Base-by-base conservation (phyloP, 2,888 invertebrate species). In the Limulus polyphemus region DNA sequence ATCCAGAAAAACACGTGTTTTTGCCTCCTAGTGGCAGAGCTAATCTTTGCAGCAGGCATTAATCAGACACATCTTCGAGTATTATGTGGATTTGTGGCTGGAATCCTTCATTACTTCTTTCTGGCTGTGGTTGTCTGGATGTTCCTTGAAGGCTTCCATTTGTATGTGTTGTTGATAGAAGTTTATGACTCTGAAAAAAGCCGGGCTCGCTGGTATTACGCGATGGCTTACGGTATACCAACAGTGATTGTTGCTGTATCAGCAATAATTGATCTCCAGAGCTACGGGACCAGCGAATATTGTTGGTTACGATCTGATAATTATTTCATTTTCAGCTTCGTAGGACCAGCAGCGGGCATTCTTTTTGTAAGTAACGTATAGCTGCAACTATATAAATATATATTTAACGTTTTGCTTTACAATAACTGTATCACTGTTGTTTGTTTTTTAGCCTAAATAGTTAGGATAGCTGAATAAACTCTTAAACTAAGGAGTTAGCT, bases 1-100 rank as follows among this genome's bases (percentile, higher is more conserved):
- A 97, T 98, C 75, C 95, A 97, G 81, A 92, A 92, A 80, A 94
- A 97, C 79, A 82, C 98, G 68, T 95, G 94, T 79, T 81, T 88
- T 67, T 94, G 93, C 74, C 82, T 97, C 61, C 81, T 95, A 70
- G 81, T 94, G 71, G 94, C 92, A 47, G 94, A 97, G 79, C 80
- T 93, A 66, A 81, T 95, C 62, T 94, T 97, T 79, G 81, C 97
- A 73, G 83, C 86, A 69, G 95, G 95, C 65, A 90, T 95, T 72
- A 86, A 87, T 73, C 87, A 90, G 79, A 92, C 90, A 17, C 85
- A 88, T 75, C 84, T 88, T 75, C 83, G 84, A 72, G 83, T 90
- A 68, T 79, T 90, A 69, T 95, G 94, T 76, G 88, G 91, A 54
- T 82, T 92, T 66, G 86, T 94, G 67, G 92, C 94, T 63, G 90